These are phyloP conservation scores for Amphiprion clarkii DNA, from an alignment of 2,797 vertebrate genomes.

Conservation along the genomic window DNA sequence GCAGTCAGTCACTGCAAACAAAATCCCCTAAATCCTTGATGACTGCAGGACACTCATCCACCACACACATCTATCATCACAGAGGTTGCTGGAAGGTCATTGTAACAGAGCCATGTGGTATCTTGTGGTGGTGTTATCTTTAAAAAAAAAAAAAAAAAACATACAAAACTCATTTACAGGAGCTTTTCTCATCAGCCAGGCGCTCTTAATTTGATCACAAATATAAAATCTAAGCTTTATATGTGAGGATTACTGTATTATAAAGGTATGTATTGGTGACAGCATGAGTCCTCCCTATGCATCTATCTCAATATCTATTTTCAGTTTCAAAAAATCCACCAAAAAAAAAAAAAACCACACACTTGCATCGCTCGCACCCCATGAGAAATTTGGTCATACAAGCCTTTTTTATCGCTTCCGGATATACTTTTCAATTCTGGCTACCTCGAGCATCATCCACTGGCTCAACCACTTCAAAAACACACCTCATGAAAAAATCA, in stretches of 20 bases:
- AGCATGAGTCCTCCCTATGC: neutral
- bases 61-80: conserved; percentile 58
- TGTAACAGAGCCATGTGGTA: conserved; percentile 5
- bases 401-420: conserved; percentile 74
- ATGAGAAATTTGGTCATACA: conserved; percentile 74
- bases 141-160: no score
- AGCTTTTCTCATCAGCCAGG: neutral
- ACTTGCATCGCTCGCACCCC: conserved; percentile 70
- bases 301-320: conserved; percentile 16
- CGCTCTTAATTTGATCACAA: conserved; percentile 6
- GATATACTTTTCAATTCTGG: conserved; percentile 86
- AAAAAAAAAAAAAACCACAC: conserved; percentile 37
- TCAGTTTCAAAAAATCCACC: conserved; percentile 50
- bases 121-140: neutral
- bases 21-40: conserved; percentile 67
- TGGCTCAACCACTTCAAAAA: conserved; percentile 87
- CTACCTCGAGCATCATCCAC: conserved; percentile 88
- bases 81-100: conserved; percentile 59
- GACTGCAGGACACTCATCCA: conserved; percentile 54
- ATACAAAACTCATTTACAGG: neutral
- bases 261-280: conserved; percentile 18
- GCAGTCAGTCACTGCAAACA: conserved; percentile 57
- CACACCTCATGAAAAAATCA: conserved; percentile 87
- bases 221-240: conserved; percentile 4
- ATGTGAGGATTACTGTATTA: neutral